Evolutionary conservation across 2,113 vertebrate genomes (phyloP), one percentile per base, ranked within the genome.

Genomic region (Amazona vittata): DNA sequence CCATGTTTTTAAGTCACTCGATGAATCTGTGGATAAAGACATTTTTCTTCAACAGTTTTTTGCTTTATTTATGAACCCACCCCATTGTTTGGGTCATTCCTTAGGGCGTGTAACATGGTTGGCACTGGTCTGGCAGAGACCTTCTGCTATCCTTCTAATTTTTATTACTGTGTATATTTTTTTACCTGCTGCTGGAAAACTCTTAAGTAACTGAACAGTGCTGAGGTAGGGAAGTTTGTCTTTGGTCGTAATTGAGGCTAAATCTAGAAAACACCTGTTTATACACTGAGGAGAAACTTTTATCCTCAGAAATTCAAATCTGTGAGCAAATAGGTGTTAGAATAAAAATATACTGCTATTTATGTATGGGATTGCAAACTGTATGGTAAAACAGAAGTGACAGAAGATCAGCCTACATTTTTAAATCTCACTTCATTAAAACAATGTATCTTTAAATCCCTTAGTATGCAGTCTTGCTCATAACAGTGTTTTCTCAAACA

Each of bases 21-120:
- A 96, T 77, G 57, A 87, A 83, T 37, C 84, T 64, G 65, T 74
- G 91, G 94, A 97, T 96, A 84, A 95, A 93, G 80, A 76, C 43
- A 55, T 77, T 89, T 94, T 86, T 81, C 76, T 80, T 88, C 65
- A 89, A 84, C 15, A 63, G 16, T 25, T 88, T 76, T 94, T 46
- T 59, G 6, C 44, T 55, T 41, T 73, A 67, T 81, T 93, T 70
- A 63, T 43, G 37, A 74, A 77, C 10, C 29, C 73, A 37, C 41
- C 65, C 59, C 31, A 47, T 67, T 75, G 53, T 83, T 88, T 39
- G 25, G 21, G 68, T 71, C 14, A 71, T 78, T 89, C 57, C 35
- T 68, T 69, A 47, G 24, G 13, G 15, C 13, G 8, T 4, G 24
- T 25, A 86, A 60, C 35, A 15, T 5, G 39, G 52, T 12, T 59